A percentile compares a stretch with the other conserved stretches of the same genome.
phyloP scores from a whole-genome alignment of 2,797 vertebrate species.

The Coilia nasus region DNA sequence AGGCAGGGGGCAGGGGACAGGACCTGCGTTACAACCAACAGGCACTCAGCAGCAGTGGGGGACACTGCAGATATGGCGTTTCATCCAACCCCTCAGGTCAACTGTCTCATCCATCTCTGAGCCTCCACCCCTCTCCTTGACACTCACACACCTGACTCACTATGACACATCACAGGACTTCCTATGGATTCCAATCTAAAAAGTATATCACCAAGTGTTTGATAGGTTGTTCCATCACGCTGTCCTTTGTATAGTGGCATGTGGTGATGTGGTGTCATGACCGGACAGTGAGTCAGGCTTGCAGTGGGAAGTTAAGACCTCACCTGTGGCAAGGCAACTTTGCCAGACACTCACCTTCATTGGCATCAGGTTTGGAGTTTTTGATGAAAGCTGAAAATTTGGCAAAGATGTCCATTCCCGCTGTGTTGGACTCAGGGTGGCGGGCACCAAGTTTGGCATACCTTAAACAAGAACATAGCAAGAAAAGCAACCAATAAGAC shows the following conservation, averaged over 20 bases:
- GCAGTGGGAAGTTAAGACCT: background rate
- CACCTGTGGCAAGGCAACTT: background rate
- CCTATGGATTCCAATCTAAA: background rate
- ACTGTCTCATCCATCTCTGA: background rate
- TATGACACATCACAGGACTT: background rate
- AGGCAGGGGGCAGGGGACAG: background rate
- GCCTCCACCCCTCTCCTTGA: background rate
- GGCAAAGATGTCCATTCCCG: constrained; percentile 98
- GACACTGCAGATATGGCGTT: background rate
- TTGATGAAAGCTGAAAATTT: constrained; percentile 98
- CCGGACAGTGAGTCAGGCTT: background rate
- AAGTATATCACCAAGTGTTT: no score
- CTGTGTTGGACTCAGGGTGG: constrained; percentile 96
- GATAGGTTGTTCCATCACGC: background rate
- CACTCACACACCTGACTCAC: background rate
- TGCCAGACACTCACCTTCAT: constrained; percentile 82
- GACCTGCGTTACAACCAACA: background rate
- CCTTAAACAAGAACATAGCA: constrained; percentile 67
- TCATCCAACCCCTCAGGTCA: background rate
- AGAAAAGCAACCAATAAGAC: background rate
- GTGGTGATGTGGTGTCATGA: background rate
- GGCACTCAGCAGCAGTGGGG: background rate
- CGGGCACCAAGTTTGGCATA: constrained; percentile 91
- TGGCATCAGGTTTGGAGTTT: constrained; percentile 94
- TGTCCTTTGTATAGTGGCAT: no score